These are phyloP conservation scores for Agapetus fuscipes DNA, from an alignment of 2,888 invertebrate genomes.

Conservation along the genomic window DNA sequence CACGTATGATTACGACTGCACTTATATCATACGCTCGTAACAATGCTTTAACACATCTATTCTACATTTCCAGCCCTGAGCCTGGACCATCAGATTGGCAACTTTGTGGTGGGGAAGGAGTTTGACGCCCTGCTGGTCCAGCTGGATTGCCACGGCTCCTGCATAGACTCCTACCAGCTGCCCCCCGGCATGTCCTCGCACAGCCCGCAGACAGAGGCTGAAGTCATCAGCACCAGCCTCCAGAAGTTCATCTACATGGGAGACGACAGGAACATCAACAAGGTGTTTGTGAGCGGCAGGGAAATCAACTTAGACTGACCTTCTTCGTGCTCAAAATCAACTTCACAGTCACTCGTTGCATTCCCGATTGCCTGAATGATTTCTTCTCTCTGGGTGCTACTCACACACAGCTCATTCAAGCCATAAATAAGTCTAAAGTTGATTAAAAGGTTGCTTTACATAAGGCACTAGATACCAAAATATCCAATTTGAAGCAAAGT, in stretches of 20 bases:
- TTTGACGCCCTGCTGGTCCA: constrained; percentile 81
- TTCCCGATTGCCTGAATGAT: too few species aligned
- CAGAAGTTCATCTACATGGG: constrained; percentile 72
- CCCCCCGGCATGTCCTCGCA: constrained; percentile 20
- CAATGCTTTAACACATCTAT: too few species aligned
- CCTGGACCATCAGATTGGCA: constrained; percentile 66
- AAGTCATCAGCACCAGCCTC: constrained; percentile 48
- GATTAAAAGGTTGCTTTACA: too few species aligned
- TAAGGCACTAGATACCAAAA: too few species aligned
- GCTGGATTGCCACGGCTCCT: constrained; percentile 40
- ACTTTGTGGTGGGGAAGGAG: constrained; percentile 69
- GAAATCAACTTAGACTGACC: constrained; percentile 45
- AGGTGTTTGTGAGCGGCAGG: constrained; percentile 67
- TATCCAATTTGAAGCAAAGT: too few species aligned
- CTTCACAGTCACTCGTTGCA: too few species aligned
- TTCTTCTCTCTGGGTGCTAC: not conserved
- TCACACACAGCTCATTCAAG: not conserved
- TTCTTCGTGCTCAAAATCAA: too few species aligned
- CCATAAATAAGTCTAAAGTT: too few species aligned
- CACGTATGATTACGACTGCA: too few species aligned
- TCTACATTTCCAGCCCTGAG: constrained; percentile 62
- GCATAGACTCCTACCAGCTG: constrained; percentile 40
- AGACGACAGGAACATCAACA: constrained; percentile 71
- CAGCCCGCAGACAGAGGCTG: constrained; percentile 27
- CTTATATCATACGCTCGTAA: too few species aligned